Base-by-base conservation (phyloP, 1,140 invertebrate genomes). In the Aphaenogaster ashmeadi region DNA sequence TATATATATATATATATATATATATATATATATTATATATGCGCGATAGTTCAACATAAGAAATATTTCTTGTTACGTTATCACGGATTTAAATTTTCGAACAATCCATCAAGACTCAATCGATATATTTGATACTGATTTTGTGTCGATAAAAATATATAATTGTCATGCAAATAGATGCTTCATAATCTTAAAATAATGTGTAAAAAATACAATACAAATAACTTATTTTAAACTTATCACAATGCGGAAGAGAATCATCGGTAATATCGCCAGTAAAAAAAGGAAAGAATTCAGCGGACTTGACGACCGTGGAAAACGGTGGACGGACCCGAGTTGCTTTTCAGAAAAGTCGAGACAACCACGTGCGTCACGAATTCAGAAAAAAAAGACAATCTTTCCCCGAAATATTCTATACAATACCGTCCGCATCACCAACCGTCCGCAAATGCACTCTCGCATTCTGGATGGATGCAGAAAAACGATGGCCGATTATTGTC, bases 401-500 rank as follows among this genome's bases (percentile, higher is more conserved):
- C 44, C 54, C 15, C 52, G 7, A 72, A 58, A 71, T 62, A 72
- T 38, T 83, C 11, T 41, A 41, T 75, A 84, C 80, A 84, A 84
- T 84, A n/a, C 54, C 41, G 41, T 5, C 27, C 69, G 69, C 54
- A 44, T 38, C n/a, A n/a, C 62, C n/a, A 67, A 38, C 41, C n/a
- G 13, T 47, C 33, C 38, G 21, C 13, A 1, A 83, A 60, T 83
- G 38, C 54, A 60, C 41, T 74, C 69, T 58, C 27, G 41, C 4
- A 50, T 74, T 74, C n/a, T 33, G 33, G 38, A 44, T 87, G 79
- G 47, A 75, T 56, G 83, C 75, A 58, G 44, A 87, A 89, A 89
- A 89, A 87, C 78, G 62, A 84, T 74, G 71, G 44, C 52, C 56
- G 27, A 87, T 77, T 72, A 54, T 83, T 47, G 60, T 27, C 44